Base-by-base conservation (phyloP, 2,797 vertebrate species). In the Oceanodroma leucorhoa region DNA sequence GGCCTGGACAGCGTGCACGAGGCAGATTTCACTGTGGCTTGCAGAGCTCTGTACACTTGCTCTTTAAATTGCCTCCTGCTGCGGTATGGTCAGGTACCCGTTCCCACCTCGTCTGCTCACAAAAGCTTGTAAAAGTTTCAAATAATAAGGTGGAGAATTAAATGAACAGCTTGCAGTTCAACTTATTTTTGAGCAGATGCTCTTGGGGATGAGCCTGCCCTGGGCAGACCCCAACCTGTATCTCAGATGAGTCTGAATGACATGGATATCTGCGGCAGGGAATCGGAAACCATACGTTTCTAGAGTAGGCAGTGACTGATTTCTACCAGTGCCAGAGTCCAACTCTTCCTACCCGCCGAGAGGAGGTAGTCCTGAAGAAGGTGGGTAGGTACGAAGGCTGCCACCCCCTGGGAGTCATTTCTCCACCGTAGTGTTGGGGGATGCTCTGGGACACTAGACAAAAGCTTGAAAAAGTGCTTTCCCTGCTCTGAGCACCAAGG, bases 1-100 rank as follows among this genome's bases (percentile, higher is more conserved):
- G 13, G 24, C 51, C 43, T 40, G 61, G 20, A 14, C 62, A 64
- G 22, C 0, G 0, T 17, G 21, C 11, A 2, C 0, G 5, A 46
- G 14, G 18, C 15, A 26, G 24, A 8, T 67, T 53, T 71, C 21
- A 8, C n/a, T 24, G 45, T 6, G 43, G 17, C 24, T 75, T 71
- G 57, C 19, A 43, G 67, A 67, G 57, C 34, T 36, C 27, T 20
- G 0, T 57, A 7, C 13, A 1, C 32, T 70, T 41, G 3, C 4
- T 77, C 14, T 30, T 62, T 50, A 19, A 66, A 40, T 36, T 61
- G 26, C 29, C 11, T 82, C 23, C 36, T 73, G 32, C 5, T 30
- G 27, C 1, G 1, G 8, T n/a, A 19, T 2, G 10, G 54, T n/a
- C 34, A n/a, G n/a, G 65, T 66, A 48, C 27, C 54, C 4, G 14